Conservation (phyloP, 2,113 vertebrate species). For the Ictalurus punctatus region DNA sequence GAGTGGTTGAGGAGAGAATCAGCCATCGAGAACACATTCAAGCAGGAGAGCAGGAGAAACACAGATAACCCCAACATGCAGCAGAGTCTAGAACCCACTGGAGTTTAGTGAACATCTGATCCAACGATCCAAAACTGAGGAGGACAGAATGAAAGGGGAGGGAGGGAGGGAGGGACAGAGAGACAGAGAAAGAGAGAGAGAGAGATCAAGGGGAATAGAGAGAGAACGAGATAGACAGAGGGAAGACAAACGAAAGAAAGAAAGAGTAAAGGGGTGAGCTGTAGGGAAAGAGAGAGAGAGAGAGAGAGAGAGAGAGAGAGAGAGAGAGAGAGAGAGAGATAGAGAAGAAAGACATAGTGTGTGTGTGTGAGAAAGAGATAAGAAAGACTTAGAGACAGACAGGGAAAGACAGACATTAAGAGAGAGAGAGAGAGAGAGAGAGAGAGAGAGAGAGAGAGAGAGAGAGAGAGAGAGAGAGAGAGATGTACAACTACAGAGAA, state of each 20-base stretch:
- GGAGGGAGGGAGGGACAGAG: conserved; percentile 39
- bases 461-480: not conserved
- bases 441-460: not conserved
- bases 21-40: conserved; percentile 74
- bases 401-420: conserved; percentile 50
- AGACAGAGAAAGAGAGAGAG: conserved; percentile 46
- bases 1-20: conserved; percentile 91
- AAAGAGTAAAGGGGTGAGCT: not conserved
- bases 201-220: conserved; percentile 10
- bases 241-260: not conserved
- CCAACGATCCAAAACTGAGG: conserved; percentile 33
- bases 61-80: conserved; percentile 34
- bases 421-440: not conserved
- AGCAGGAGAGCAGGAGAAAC: conserved; percentile 30
- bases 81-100: conserved; percentile 4
- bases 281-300: conserved; percentile 18
- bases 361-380: too few species aligned
- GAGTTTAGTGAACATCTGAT: conserved; percentile 49
- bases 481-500: too few species aligned
- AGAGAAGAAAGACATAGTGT: not conserved
- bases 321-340: not conserved
- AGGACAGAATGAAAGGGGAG: conserved; percentile 59
- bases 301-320: not conserved
- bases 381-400: too few species aligned
- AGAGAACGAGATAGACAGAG: not conserved